phyloP scores from a whole-genome alignment of 1,140 invertebrate species.

The Liolophura sinensis region DNA sequence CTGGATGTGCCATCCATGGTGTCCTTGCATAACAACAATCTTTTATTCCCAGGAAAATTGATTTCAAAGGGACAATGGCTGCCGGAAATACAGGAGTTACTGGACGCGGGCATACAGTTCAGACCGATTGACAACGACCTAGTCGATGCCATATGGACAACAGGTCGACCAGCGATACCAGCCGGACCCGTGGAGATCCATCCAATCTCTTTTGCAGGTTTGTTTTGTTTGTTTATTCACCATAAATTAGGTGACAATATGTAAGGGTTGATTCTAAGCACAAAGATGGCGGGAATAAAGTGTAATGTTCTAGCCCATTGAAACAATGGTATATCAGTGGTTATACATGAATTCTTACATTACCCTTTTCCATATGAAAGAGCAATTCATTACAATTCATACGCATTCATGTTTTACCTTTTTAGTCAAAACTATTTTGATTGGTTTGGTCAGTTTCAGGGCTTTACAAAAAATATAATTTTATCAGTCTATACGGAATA shows the following conservation, averaged over 20 bases:
- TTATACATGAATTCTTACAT: background rate
- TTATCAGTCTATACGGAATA: too few relatives aligned
- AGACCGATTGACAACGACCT: conserved; percentile 31
- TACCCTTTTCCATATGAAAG: too few relatives aligned
- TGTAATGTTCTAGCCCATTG: too few relatives aligned
- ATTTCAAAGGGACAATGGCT: conserved; percentile 8
- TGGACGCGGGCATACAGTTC: conserved; percentile 23
- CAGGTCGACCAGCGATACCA: conserved; percentile 32
- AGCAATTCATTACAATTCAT: too few relatives aligned
- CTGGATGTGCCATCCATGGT: too few relatives aligned
- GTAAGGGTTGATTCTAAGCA: background rate
- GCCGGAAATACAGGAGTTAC: conserved; percentile 13
- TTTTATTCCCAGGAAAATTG: too few relatives aligned
- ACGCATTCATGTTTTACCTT: too few relatives aligned
- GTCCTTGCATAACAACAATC: too few relatives aligned
- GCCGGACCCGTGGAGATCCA: conserved; percentile 38
- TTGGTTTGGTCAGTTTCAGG: too few relatives aligned
- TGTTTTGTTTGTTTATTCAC: background rate
- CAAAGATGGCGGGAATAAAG: background rate
- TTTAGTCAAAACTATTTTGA: too few relatives aligned
- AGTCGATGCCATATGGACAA: conserved; percentile 47
- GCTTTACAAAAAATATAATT: too few relatives aligned
- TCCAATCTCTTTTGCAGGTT: conserved; percentile 41
- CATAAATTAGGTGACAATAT: too few relatives aligned
- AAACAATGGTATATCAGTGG: background rate